Percentiles rank a stretch among this genome's conserved stretches.
phyloP scores from a whole-genome alignment of 2,113 vertebrate species.

The Chloropsis hardwickii region DNA sequence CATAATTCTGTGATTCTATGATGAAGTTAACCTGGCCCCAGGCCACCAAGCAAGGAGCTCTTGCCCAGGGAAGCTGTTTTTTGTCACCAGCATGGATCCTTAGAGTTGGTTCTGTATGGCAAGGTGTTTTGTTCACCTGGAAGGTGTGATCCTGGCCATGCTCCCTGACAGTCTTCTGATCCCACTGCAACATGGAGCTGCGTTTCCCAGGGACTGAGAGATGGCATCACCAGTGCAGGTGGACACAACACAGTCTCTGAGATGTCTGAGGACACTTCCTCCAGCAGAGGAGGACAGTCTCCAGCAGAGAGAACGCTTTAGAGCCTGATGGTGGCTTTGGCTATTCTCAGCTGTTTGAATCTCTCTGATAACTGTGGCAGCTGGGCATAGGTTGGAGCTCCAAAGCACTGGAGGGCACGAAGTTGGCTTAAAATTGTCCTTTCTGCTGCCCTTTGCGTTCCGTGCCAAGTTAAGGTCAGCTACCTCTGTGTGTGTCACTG shows the following conservation, averaged over 20 bases:
- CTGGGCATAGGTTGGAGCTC: background rate
- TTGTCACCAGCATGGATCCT: background rate
- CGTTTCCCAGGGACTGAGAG: background rate
- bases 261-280: background rate
- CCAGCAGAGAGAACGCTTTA: background rate
- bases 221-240: background rate
- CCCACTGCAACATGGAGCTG: background rate
- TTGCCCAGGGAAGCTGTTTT: background rate
- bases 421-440: constrained; percentile 4
- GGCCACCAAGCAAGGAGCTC: background rate
- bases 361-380: background rate
- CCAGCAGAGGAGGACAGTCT: background rate
- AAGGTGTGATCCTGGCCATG: background rate
- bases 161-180: background rate
- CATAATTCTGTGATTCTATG: background rate
- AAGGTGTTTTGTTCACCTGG: background rate
- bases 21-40: background rate
- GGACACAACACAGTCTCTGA: background rate
- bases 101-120: background rate
- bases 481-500: background rate
- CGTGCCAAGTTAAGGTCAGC: background rate
- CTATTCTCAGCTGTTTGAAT: background rate
- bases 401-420: background rate
- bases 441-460: background rate
- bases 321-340: background rate